Evolutionary conservation across 1,140 invertebrate genomes (phyloP).

Genomic region (Ostrea denselamellosa): DNA sequence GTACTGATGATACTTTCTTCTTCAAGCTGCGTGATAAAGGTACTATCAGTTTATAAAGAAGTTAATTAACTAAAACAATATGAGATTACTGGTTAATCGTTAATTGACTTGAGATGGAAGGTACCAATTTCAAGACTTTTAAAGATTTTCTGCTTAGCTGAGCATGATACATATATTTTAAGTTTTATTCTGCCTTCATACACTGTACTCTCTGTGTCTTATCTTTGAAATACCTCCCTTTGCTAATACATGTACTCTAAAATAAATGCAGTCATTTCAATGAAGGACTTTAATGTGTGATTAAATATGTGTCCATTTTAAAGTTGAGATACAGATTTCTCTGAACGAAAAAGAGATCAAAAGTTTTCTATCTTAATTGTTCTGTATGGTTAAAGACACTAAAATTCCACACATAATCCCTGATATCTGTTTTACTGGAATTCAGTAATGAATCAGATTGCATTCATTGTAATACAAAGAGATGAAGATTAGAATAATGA

Average conservation of each 20-base stretch:
- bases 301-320: not conserved
- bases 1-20: constrained; percentile 71
- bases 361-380: not conserved
- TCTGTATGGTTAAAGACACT: not conserved
- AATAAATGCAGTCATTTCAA: too few species aligned
- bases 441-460: not conserved
- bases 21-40: constrained; percentile 75
- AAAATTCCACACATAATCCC: not conserved
- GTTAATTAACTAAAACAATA: not conserved
- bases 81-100: not conserved
- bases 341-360: too few species aligned
- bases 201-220: too few species aligned
- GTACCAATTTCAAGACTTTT: not conserved
- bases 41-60: constrained; percentile 48
- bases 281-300: too few species aligned
- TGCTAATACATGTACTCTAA: too few species aligned
- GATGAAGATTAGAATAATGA: not conserved
- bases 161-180: too few species aligned
- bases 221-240: too few species aligned
- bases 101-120: not conserved
- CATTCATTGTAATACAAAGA: not conserved
- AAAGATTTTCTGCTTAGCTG: not conserved
- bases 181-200: too few species aligned
- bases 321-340: not conserved
- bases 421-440: not conserved